Base-by-base conservation (phyloP, 2,113 vertebrate species). In the zebrafish (Danio rerio) region DNA sequence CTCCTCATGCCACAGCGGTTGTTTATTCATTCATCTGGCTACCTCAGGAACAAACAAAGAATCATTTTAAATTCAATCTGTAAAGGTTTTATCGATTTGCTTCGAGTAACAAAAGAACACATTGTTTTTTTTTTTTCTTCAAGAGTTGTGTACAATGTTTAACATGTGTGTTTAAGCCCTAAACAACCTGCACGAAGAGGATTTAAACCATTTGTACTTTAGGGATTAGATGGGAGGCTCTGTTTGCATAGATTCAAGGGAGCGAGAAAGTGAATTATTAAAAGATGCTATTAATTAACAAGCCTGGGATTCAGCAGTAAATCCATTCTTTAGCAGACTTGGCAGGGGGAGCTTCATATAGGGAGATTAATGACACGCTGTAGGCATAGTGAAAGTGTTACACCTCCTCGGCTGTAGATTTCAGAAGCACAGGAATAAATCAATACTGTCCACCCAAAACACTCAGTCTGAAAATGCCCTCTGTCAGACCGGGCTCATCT, bases 391-490 rank as follows among this genome's bases (percentile, higher is more conserved):
- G 55, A 77, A 62, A 52, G 83, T n/a, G 55, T 79, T 83, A 71
- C 55, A 81, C 56, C 55, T 69, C 63, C 74, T 86, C 80, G 86
- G 84, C 65, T 84, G 45, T 49, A 83, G 87, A 75, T 82, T 82
- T 80, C 50, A 58, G 61, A 55, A 83, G 16, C 58, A 66, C 5
- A 47, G 40, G 75, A 72, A 76, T 55, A 62, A 88, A 90, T 90
- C 86, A 81, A 84, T 89, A 86, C 53, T 10, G 72, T 56, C 8
- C 9, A 82, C 65, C 76, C 76, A 86, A 80, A 90, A 83, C 83
- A 88, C 84, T 70, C 74, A 83, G 81, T 85, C 81, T 84, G 81
- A 84, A 81, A 76, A 13, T 69, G 84, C 55, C 87, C 80, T 73
- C 75, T 72, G 20, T 61, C 9, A 43, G 56, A 71, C 9, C 31